Evolutionary conservation across 2,797 vertebrate genomes (phyloP).

Genomic region (Enteromius thamalakanensis): DNA sequence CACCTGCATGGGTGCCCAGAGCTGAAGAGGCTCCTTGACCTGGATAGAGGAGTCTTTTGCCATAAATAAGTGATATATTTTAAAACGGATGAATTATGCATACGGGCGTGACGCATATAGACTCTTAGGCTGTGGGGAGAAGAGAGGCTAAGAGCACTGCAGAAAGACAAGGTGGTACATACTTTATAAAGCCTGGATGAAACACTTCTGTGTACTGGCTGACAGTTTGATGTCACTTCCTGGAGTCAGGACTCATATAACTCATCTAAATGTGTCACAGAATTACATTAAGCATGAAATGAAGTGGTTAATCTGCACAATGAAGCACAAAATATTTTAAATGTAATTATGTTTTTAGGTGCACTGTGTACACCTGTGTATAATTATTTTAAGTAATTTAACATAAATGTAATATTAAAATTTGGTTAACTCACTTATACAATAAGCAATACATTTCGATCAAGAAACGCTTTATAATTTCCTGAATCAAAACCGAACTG

Average conservation of each 20-base stretch:
- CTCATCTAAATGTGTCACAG: background rate
- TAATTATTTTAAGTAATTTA: background rate
- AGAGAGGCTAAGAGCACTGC: constrained; percentile 28
- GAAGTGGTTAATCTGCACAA: background rate
- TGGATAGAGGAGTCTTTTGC: constrained; percentile 51
- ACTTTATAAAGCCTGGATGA: constrained; percentile 23
- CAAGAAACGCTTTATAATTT: background rate
- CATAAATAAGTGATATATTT: constrained; percentile 76
- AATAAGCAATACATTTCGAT: background rate
- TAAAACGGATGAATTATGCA: constrained; percentile 72
- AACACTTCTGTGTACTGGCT: background rate
- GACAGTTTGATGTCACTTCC: constrained; percentile 10
- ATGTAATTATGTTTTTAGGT: background rate
- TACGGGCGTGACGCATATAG: constrained; percentile 72
- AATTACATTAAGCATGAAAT: background rate
- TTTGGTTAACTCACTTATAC: background rate
- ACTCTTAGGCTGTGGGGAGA: constrained; percentile 49
- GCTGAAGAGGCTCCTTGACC: constrained; percentile 40
- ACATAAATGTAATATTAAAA: background rate
- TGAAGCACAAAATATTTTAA: background rate
- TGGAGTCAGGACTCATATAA: constrained; percentile 1
- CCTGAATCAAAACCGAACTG: background rate
- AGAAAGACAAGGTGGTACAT: constrained; percentile 32
- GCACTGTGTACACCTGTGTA: background rate
- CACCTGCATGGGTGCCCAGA: constrained; percentile 27